Percentiles rank a stretch among this genome's conserved stretches.
Conservation (phyloP, 2,113 vertebrate species). For the Ptychochromis oligacanthus region DNA sequence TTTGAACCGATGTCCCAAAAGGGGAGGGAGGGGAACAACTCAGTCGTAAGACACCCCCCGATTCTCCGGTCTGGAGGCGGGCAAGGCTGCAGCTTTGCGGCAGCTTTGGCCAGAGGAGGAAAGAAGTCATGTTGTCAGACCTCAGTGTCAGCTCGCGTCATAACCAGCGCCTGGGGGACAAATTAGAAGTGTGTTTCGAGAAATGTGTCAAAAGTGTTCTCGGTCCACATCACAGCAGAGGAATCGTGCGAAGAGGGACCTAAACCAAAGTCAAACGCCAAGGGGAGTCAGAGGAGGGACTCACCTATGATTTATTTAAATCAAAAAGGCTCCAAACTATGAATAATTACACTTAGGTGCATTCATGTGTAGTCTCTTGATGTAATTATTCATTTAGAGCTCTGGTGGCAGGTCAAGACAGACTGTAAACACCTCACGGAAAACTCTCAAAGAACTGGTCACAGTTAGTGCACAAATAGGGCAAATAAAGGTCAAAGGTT, state of each 20-base stretch:
- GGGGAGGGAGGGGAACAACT: constrained; percentile 50
- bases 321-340: constrained; percentile 38
- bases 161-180: constrained; percentile 70
- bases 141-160: constrained; percentile 78
- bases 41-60: constrained; percentile 65
- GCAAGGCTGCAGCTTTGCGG: constrained; percentile 61
- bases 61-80: constrained; percentile 62
- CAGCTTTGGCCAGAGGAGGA: constrained; percentile 76
- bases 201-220: constrained; percentile 82
- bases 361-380: constrained; percentile 6
- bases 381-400: constrained; percentile 31
- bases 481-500: constrained; percentile 36
- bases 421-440: constrained; percentile 34
- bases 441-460: neutral
- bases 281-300: constrained; percentile 44
- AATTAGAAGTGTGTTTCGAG: constrained; percentile 77
- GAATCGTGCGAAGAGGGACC: constrained; percentile 54
- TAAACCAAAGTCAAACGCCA: constrained; percentile 73
- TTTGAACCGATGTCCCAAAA: constrained; percentile 76
- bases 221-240: constrained; percentile 75
- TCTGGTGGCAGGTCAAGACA: constrained; percentile 5
- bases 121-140: constrained; percentile 79
- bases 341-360: constrained; percentile 38
- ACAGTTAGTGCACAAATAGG: neutral
- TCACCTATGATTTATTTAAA: constrained; percentile 70